A percentile compares a stretch with the other conserved stretches of the same genome.
Evolutionary conservation across 2,113 vertebrate genomes (phyloP).

Genomic region (Sceloporus tristichus): DNA sequence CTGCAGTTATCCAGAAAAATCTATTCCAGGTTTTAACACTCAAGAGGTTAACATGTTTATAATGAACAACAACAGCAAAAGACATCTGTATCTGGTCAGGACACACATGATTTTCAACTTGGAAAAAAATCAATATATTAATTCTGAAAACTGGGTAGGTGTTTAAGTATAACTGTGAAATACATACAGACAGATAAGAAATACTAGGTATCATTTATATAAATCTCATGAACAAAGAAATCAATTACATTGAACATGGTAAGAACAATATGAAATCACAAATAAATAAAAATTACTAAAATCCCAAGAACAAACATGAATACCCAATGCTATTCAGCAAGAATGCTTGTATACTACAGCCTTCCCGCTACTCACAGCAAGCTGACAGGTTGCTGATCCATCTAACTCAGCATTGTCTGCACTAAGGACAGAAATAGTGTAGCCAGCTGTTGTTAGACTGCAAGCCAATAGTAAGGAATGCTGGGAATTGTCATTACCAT

Average conservation of each 20-base stretch:
- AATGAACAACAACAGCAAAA: conserved; percentile 9
- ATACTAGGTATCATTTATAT: neutral
- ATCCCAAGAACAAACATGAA: neutral
- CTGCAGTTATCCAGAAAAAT: neutral
- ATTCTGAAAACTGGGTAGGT: neutral
- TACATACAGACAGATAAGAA: conserved; percentile 3
- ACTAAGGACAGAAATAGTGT: no score
- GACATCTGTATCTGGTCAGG: neutral
- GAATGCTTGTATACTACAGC: neutral
- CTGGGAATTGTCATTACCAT: neutral
- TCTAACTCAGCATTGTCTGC: no score
- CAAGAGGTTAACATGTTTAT: neutral
- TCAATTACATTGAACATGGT: conserved; percentile 37
- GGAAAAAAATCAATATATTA: neutral
- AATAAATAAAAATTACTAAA: neutral
- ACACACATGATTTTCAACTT: neutral
- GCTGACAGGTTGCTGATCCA: no score
- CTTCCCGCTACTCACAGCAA: no score
- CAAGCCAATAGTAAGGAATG: no score
- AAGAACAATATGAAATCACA: neutral
- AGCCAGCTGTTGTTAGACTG: no score
- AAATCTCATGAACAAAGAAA: neutral
- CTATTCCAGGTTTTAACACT: neutral
- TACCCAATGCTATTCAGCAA: neutral
- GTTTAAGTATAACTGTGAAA: neutral